A percentile compares a stretch with the other conserved stretches of the same genome.
Evolutionary conservation across 2,888 invertebrate genomes (phyloP).

Genomic region (Eustalomyia histrio): DNA sequence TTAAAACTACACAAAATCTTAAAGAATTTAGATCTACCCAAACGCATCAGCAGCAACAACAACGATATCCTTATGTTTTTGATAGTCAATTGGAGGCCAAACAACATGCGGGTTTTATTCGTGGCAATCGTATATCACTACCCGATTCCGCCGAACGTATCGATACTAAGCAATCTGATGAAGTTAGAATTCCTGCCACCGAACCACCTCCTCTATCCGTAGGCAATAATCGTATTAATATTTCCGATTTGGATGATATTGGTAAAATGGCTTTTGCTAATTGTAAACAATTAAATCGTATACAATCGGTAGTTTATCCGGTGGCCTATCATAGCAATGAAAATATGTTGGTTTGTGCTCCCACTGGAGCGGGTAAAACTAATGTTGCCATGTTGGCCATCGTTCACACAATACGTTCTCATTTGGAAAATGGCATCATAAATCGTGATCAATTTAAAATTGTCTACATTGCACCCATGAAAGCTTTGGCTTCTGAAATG

Average conservation of each 20-base stretch:
- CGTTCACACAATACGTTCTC: slow-evolving; percentile 92
- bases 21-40: slow-evolving; percentile 69
- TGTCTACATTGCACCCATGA: slow-evolving; percentile 99
- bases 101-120: slow-evolving; percentile 84
- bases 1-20: slow-evolving; percentile 70
- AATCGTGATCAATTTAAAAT: slow-evolving; percentile 97
- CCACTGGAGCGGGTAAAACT: slow-evolving; percentile 99
- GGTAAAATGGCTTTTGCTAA: slow-evolving; percentile 94
- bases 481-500: slow-evolving; percentile 99
- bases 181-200: slow-evolving; percentile 90
- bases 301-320: slow-evolving; percentile 97
- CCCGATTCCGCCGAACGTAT: slow-evolving; percentile 89
- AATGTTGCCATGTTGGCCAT: slow-evolving; percentile 97
- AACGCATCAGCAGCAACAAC: slow-evolving; percentile 71
- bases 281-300: slow-evolving; percentile 92
- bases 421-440: slow-evolving; percentile 89
- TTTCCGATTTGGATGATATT: slow-evolving; percentile 83
- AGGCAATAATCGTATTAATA: slow-evolving; percentile 83
- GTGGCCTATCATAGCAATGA: slow-evolving; percentile 98
- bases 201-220: slow-evolving; percentile 82
- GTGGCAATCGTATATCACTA: slow-evolving; percentile 87
- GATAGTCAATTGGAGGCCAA: slow-evolving; percentile 88
- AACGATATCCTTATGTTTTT: slow-evolving; percentile 90
- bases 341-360: slow-evolving; percentile 98
- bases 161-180: slow-evolving; percentile 88